Evolutionary conservation across 2,888 invertebrate genomes (phyloP).

Genomic region (Rhagophthalmus giganteus): DNA sequence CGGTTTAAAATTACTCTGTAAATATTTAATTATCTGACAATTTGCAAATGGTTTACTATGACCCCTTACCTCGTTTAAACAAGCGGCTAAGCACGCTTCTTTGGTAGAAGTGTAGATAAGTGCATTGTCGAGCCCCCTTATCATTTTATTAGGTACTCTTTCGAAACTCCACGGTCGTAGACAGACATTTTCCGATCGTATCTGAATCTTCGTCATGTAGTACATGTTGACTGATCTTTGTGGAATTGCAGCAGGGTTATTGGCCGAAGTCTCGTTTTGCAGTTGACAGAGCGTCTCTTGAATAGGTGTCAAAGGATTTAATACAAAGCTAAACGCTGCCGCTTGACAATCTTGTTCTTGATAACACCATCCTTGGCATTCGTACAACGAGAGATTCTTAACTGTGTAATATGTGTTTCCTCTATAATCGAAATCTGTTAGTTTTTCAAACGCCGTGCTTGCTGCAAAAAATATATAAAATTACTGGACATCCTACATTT

Average conservation of each 20-base stretch:
- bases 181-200: constrained; percentile 89
- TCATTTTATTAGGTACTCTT: constrained; percentile 89
- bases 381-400: constrained; percentile 87
- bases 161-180: constrained; percentile 92
- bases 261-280: constrained; percentile 90
- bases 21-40: too few species aligned
- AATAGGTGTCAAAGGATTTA: constrained; percentile 88
- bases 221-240: constrained; percentile 88
- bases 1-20: too few species aligned
- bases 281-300: constrained; percentile 90
- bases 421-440: constrained; percentile 88
- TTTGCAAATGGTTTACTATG: too few species aligned
- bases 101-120: constrained; percentile 92
- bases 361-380: constrained; percentile 94
- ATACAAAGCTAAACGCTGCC: constrained; percentile 89
- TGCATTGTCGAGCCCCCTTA: constrained; percentile 87
- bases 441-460: constrained; percentile 88
- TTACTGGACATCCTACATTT: too few species aligned
- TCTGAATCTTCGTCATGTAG: constrained; percentile 91
- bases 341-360: constrained; percentile 92
- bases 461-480: constrained; percentile 59
- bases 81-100: constrained; percentile 90
- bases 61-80: constrained; percentile 77
- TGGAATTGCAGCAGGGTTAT: constrained; percentile 83
- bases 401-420: constrained; percentile 92